Conservation (phyloP, 2,113 vertebrate species). For the Corynorhinus townsendii region DNA sequence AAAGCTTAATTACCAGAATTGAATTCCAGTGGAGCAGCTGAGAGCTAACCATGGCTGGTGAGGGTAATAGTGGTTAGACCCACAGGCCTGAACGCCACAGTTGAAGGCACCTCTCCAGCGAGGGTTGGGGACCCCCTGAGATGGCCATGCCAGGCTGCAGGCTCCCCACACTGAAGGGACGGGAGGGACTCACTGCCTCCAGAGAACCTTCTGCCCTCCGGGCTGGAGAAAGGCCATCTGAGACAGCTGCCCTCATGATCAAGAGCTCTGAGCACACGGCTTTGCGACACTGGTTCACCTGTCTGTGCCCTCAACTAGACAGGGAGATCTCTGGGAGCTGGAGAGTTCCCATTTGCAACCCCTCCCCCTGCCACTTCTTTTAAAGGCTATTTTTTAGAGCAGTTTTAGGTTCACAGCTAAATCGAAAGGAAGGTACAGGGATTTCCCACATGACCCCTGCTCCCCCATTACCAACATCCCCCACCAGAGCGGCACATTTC, state of each 20-base stretch:
- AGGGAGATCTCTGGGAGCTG: background rate
- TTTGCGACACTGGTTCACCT: background rate
- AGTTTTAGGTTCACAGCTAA: background rate
- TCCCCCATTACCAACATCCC: no score
- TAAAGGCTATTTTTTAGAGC: background rate
- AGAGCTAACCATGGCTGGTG: background rate
- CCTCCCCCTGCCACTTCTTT: no score
- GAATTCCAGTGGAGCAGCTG: background rate
- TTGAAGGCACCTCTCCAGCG: background rate
- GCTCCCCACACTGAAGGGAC: background rate
- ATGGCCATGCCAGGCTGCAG: accelerated
- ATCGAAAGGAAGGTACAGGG: background rate
- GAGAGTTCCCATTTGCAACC: background rate
- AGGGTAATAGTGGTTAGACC: background rate
- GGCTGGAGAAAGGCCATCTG: background rate
- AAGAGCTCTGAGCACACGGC: background rate
- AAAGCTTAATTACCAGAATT: background rate
- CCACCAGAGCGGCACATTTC: no score
- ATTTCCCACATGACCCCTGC: no score
- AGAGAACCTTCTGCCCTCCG: background rate
- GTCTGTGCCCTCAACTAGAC: background rate
- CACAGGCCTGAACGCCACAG: background rate
- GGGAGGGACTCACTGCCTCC: background rate
- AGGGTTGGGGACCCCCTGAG: background rate
- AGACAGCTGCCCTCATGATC: background rate